Evolutionary conservation across 2,797 vertebrate genomes (phyloP), one percentile per base, ranked within the genome.

Genomic region (Triplophysa bombifrons): DNA sequence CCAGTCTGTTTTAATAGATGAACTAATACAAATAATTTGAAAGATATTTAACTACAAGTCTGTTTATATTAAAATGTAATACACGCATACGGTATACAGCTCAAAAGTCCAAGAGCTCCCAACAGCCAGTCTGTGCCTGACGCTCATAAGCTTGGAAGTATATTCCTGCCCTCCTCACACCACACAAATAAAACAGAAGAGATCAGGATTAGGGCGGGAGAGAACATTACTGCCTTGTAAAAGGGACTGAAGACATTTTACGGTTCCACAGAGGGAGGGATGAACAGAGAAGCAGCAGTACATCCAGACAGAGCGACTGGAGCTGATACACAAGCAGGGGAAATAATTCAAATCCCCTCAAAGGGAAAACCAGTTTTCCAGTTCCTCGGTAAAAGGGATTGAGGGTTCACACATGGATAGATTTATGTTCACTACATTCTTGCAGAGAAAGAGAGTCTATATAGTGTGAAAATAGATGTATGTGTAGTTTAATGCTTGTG

Each of bases 331-430:
- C 48, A 20, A 55, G 69, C 76, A 74, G 71, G 46, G 34, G 34
- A 91, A 93, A 88, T 90, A 83, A 91, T 91, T 91, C 88, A 90
- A 92, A 92, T 91, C 89, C 87, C 83, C 87, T 88, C 79, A 89
- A 88, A 89, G 85, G 88, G 84, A 85, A 91, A 88, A 75, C 69
- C 30, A 48, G 88, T 91, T 90, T 90, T 86, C 88, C 90, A 90
- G 88, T 88, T 80, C 92, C 89, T 90, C 88, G 83, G 82, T 89
- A 89, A 91, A 93, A 78, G 86, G 82, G 88, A 88, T 87, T 89
- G 88, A 87, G 65, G 86, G 79, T 90, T 93, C 90, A 93, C 83
- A 85, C 87, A 72, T 91, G 88, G 87, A 91, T 86, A 71, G 87
- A 88, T 89, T 93, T 92, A 91, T 86, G 88, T 68, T 58, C 77